These are phyloP conservation scores for Lithobates sylvaticus DNA, from an alignment of 2,797 vertebrate species.

Conservation along the genomic window DNA sequence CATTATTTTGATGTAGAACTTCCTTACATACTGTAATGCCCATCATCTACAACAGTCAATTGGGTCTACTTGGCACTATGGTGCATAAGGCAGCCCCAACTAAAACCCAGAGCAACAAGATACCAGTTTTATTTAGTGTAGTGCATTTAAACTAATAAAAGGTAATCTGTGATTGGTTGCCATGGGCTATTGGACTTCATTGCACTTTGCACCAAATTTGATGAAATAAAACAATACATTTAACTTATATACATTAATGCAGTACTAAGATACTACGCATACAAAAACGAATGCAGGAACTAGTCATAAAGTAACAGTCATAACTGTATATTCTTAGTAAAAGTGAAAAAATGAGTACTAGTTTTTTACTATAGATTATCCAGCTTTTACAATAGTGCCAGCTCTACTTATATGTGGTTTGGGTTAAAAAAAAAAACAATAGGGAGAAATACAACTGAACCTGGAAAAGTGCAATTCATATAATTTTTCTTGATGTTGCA, in stretches of 20 bases:
- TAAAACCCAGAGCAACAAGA: neutral
- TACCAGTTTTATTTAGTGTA: neutral
- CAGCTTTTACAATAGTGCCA: too few species aligned
- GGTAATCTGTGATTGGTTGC: neutral
- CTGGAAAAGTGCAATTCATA: slow-evolving; percentile 11
- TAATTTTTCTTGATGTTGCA: neutral
- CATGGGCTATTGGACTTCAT: neutral
- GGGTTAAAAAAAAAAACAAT: neutral
- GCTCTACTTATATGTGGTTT: neutral
- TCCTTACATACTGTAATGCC: neutral
- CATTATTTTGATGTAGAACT: slow-evolving; percentile 6
- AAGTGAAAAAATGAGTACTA: neutral
- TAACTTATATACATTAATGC: too few species aligned
- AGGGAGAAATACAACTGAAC: neutral
- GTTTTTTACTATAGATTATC: neutral
- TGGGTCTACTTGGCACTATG: neutral
- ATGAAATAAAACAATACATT: too few species aligned
- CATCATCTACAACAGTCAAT: too few species aligned
- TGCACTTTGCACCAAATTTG: neutral
- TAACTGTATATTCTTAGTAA: neutral
- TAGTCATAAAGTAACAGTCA: neutral
- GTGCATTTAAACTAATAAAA: neutral
- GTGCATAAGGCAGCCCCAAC: neutral
- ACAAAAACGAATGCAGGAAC: neutral
- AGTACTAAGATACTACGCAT: neutral